These are phyloP conservation scores for Acanthisitta chloris DNA, from an alignment of 2,113 vertebrate species.

Conservation along the genomic window DNA sequence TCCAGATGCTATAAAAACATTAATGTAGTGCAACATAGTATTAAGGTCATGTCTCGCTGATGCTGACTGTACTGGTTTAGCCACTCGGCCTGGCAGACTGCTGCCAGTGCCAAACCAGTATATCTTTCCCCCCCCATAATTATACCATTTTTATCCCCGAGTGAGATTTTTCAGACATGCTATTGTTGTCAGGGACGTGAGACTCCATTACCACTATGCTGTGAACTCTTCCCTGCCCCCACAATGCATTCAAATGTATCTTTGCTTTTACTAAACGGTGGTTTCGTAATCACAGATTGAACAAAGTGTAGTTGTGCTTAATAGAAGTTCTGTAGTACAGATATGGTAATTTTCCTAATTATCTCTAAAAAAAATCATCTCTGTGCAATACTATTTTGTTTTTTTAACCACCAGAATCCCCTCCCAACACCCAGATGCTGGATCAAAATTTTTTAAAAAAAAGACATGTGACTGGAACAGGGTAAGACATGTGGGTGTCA, in stretches of 20 bases:
- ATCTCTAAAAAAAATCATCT: not conserved
- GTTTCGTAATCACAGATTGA: slow-evolving; percentile 34
- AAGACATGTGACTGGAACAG: not conserved
- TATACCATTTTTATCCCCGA: slow-evolving; percentile 59
- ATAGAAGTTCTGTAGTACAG: slow-evolving; percentile 24
- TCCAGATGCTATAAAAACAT: not conserved
- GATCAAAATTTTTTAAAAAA: not conserved
- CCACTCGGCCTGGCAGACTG: slow-evolving; percentile 21
- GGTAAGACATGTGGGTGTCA: not conserved
- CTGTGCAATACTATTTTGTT: not conserved
- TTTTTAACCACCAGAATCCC: not conserved
- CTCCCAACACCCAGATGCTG: not conserved
- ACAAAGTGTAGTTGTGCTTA: slow-evolving; percentile 33
- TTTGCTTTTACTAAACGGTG: slow-evolving; percentile 36
- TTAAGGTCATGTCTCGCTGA: not conserved
- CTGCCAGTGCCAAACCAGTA: slow-evolving; percentile 42
- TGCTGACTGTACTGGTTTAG: not conserved
- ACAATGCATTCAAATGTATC: slow-evolving; percentile 42
- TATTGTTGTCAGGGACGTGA: slow-evolving; percentile 40
- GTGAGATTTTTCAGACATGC: slow-evolving; percentile 54
- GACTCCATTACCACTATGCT: slow-evolving; percentile 32
- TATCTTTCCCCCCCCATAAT: slow-evolving; percentile 48
- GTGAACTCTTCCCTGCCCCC: slow-evolving; percentile 36
- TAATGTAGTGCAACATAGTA: not conserved
- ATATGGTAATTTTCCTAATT: slow-evolving; percentile 22